phyloP scores from a whole-genome alignment of 2,113 vertebrate genomes.

The Rhabdomys dilectus region DNA sequence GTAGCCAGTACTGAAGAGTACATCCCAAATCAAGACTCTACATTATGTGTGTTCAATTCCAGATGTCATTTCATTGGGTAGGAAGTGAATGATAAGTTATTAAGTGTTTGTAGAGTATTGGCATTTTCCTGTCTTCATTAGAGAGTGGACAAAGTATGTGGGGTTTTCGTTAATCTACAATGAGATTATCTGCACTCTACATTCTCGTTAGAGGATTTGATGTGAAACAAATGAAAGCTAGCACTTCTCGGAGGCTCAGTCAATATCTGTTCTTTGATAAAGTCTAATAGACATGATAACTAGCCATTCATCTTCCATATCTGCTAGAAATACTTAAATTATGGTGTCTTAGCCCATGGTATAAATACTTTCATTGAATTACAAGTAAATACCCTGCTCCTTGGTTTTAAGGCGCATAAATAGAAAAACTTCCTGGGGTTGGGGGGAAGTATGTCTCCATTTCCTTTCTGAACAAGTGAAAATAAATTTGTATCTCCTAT shows the following conservation, averaged over 20 bases:
- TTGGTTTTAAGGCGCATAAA: neutral
- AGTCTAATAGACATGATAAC: conserved; percentile 49
- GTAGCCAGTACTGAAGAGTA: neutral
- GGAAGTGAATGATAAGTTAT: neutral
- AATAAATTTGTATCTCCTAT: neutral
- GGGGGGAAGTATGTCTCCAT: neutral
- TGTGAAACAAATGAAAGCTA: conserved; percentile 21
- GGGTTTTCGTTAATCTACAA: conserved; percentile 48
- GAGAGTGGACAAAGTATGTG: neutral
- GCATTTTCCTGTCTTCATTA: conserved; percentile 6
- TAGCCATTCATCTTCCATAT: neutral
- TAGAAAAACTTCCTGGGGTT: conserved; percentile 4
- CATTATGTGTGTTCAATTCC: neutral
- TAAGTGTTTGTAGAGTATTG: conserved; percentile 22
- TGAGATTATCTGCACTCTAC: conserved; percentile 40
- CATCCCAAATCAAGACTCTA: neutral
- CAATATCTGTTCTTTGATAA: conserved; percentile 25
- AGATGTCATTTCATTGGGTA: neutral
- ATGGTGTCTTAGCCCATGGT: neutral
- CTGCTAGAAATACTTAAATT: neutral
- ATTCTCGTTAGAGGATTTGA: conserved; percentile 52
- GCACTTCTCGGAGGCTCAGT: conserved; percentile 9
- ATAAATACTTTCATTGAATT: conserved; percentile 46
- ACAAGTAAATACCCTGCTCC: conserved; percentile 18
- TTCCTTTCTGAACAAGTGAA: conserved; percentile 22